phyloP scores from a whole-genome alignment of 2,113 vertebrate genomes.

The Bujurquina vittata region DNA sequence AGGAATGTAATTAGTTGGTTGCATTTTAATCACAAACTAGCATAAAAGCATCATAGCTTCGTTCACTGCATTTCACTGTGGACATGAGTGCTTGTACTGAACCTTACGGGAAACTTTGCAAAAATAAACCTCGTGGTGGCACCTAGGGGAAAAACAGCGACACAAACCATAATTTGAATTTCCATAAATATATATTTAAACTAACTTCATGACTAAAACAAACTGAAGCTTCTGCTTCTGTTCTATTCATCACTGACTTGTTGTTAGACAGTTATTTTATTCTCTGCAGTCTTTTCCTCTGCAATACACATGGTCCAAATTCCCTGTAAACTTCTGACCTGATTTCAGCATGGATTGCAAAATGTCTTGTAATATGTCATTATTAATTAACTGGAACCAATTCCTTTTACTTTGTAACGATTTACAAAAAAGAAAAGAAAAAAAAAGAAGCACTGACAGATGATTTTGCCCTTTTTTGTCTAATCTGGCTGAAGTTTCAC shows the following conservation, averaged over 20 bases:
- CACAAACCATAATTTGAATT: not conserved
- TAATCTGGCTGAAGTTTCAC: accelerated
- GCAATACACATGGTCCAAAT: not conserved
- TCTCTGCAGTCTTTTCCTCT: not conserved
- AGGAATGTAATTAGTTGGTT: not conserved
- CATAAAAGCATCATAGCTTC: not conserved
- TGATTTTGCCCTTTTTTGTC: accelerated
- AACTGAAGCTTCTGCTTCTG: not conserved
- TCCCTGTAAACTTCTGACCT: not conserved
- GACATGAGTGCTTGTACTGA: not conserved
- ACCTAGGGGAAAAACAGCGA: not conserved
- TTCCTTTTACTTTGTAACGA: not conserved
- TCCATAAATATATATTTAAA: too few relatives aligned
- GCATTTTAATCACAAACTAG: not conserved
- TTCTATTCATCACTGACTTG: not conserved
- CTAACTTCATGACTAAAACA: not conserved
- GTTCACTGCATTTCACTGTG: not conserved
- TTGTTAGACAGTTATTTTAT: not conserved
- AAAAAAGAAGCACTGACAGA: accelerated
- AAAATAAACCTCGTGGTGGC: accelerated
- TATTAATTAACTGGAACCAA: not conserved
- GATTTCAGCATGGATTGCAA: not conserved
- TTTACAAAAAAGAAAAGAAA: not conserved
- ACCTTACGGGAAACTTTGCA: not conserved
- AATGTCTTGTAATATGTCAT: not conserved